phyloP scores from a whole-genome alignment of 2,888 invertebrate genomes.

The Leptinotarsa juncta region DNA sequence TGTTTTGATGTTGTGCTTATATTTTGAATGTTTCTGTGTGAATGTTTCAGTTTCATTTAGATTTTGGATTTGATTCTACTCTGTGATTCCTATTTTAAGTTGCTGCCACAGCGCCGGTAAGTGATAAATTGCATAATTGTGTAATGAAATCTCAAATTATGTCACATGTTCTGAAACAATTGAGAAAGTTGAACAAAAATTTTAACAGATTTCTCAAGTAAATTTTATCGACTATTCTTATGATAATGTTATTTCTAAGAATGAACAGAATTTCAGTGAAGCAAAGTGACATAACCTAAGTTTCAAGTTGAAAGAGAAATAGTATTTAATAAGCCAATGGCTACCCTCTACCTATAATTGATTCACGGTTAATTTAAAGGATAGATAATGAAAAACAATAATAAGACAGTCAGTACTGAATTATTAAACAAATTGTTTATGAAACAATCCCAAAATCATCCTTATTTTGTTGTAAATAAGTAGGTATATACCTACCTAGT shows the following conservation, averaged over 20 bases:
- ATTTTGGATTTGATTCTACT: constrained; percentile 36
- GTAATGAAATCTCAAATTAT: not conserved
- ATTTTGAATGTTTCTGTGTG: constrained; percentile 37
- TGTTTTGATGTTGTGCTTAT: constrained; percentile 39
- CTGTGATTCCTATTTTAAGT: constrained; percentile 42
- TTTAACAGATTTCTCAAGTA: not conserved
- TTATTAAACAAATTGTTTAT: no score
- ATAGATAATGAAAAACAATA: no score
- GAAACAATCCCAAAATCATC: no score
- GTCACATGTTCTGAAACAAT: constrained; percentile 10
- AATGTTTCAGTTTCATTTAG: constrained; percentile 35
- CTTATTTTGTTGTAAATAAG: no score
- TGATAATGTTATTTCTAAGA: no score
- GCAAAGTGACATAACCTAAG: no score
- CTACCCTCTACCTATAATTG: no score
- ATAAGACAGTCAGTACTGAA: no score
- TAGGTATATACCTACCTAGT: no score
- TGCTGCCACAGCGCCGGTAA: constrained; percentile 24
- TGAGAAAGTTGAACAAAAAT: not conserved
- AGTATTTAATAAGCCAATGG: no score
- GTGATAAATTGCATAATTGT: constrained; percentile 17
- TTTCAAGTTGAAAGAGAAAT: no score
- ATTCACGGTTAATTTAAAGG: no score
- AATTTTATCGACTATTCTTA: not conserved
- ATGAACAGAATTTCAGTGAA: not conserved